Evolutionary conservation across 2,797 vertebrate genomes (phyloP), one percentile per base, ranked within the genome.

Genomic region (Furcifer pardalis): DNA sequence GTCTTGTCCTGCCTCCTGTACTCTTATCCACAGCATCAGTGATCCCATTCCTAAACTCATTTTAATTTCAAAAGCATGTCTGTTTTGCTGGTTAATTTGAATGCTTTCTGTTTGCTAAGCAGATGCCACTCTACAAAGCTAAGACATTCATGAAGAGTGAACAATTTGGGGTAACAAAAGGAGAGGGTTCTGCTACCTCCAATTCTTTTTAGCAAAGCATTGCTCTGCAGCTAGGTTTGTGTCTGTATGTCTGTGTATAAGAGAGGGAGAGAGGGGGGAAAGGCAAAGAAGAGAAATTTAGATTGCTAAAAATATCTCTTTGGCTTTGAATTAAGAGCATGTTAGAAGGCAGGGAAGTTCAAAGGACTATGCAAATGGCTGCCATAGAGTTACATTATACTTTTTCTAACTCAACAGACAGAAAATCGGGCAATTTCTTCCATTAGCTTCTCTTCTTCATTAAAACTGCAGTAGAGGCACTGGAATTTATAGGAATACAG

Each of bases 81-180:
- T 0, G 17, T 44, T 25, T 32, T 79, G 32, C 42, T 44, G 17
- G 12, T 62, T 19, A 85, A 86, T 44, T 69, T 80, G 37, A 76
- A 12, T 44, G 68, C 0, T 79, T 49, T 42, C 17, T 85, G 40
- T 62, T 82, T 89, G 85, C 30, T 49, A 85, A 84, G 87, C n/a
- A n/a, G n/a, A 6, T n/a, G 2, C 80, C 86, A 35, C 74, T 82
- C 4, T 44, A 68, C 52, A 7, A 81, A 78, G 75, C 86, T 59
- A 79, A 81, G 89, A 52, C 82, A 83, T 69, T 85, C 62, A 80
- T 19, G 21, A 84, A 91, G 84, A 49, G 0, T 17, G 87, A 87
- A 78, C 81, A 69, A 81, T 92, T 89, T 32, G 84, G 42, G 44
- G 9, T 75, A 27, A 30, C 44, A 74, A 19, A 62, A 73, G 13